Conservation (phyloP, 2,113 vertebrate species). For the Pogona vitticeps region DNA sequence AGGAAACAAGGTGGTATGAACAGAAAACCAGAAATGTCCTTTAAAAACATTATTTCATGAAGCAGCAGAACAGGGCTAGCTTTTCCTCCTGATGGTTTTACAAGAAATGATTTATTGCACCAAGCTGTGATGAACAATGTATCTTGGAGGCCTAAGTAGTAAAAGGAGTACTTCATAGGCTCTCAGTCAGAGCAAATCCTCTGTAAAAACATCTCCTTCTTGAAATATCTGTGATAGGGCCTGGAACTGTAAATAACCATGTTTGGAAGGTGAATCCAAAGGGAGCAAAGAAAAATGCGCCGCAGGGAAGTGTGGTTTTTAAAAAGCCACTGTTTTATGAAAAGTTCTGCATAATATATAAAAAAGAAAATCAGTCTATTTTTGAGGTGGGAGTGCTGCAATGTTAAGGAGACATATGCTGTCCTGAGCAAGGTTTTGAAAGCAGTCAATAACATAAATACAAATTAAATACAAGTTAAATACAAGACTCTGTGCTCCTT, state of each 20-base stretch:
- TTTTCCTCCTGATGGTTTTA: conserved; percentile 4
- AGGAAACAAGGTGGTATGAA: conserved; percentile 6
- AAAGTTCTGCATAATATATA: too few species aligned
- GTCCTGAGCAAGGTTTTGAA: neutral
- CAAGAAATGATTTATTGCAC: conserved; percentile 20
- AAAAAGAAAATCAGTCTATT: neutral
- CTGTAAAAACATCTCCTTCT: neutral
- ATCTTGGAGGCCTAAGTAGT: conserved; percentile 4
- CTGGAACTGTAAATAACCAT: neutral
- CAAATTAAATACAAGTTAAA: too few species aligned
- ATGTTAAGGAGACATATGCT: neutral
- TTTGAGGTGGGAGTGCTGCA: neutral
- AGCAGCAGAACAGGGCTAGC: neutral
- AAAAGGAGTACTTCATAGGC: conserved; percentile 1
- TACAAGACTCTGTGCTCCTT: neutral
- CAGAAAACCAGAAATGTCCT: neutral
- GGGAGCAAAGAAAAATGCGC: neutral
- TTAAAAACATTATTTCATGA: conserved; percentile 15
- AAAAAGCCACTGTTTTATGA: neutral
- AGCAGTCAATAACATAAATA: neutral
- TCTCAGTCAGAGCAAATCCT: neutral
- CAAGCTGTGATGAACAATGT: neutral
- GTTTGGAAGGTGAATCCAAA: neutral
- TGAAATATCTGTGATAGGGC: neutral
- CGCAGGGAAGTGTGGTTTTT: neutral